Conservation (phyloP, 2,888 invertebrate genomes). For the Digitonthophagus gazella region DNA sequence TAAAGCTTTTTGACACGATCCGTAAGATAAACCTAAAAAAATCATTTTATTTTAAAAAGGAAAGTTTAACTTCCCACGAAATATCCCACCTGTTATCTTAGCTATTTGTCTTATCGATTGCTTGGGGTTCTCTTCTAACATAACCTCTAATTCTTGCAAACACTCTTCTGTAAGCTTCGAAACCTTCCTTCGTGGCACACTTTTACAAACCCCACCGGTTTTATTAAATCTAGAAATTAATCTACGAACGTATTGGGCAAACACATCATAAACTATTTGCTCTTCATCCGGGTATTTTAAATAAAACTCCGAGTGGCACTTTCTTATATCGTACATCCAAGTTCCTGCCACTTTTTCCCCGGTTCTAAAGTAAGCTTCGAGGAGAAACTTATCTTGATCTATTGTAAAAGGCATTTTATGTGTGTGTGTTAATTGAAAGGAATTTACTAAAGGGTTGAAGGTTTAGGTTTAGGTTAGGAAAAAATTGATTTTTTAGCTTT, state of each 20-base stretch:
- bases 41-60: not conserved
- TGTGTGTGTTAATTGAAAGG: too few species aligned
- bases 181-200: not conserved
- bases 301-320: not conserved
- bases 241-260: not conserved
- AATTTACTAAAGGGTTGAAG: too few species aligned
- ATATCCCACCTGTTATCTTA: not conserved
- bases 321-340: not conserved
- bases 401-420: not conserved
- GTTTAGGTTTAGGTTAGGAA: not conserved
- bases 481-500: not conserved
- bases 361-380: not conserved
- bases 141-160: not conserved
- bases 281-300: not conserved
- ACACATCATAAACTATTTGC: not conserved
- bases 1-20: not conserved
- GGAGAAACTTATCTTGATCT: not conserved
- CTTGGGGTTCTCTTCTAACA: not conserved
- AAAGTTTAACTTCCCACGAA: not conserved
- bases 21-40: not conserved
- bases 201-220: not conserved
- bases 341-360: not conserved
- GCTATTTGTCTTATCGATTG: not conserved
- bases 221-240: not conserved
- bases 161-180: not conserved